Percentiles rank a stretch among this genome's conserved stretches.
Conservation (phyloP, 2,113 vertebrate species). For the Columba livia region DNA sequence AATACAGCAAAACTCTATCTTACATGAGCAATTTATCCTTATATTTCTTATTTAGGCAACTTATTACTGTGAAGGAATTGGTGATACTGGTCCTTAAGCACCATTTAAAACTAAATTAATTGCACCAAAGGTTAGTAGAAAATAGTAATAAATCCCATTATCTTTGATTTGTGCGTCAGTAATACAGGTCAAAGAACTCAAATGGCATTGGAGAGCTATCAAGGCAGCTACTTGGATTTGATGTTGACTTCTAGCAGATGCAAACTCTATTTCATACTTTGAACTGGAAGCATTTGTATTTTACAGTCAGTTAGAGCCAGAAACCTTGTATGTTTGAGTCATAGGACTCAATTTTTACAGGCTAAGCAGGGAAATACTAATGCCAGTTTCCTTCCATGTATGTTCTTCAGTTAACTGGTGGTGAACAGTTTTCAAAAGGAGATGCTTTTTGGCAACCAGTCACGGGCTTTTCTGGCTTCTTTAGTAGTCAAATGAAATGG, state of each 20-base stretch:
- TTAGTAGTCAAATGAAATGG: background rate
- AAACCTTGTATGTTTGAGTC: background rate
- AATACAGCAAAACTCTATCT: background rate
- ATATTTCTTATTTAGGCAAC: background rate
- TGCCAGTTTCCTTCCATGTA: background rate
- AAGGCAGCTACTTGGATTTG: background rate
- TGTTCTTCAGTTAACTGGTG: background rate
- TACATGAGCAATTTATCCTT: background rate
- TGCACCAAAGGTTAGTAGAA: background rate
- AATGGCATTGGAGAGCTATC: background rate
- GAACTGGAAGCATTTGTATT: background rate
- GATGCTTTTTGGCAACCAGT: constrained; percentile 1
- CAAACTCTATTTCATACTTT: background rate
- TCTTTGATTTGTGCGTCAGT: background rate
- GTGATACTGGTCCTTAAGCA: background rate
- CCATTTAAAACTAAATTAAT: background rate
- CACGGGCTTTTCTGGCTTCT: background rate
- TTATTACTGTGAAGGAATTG: background rate
- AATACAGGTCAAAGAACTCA: background rate
- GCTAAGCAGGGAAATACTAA: background rate
- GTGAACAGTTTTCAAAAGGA: constrained; percentile 1
- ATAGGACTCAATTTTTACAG: background rate
- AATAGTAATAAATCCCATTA: background rate
- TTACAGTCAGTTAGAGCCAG: background rate
- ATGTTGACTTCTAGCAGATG: background rate